Percentiles rank a stretch among this genome's conserved stretches.
phyloP scores from a whole-genome alignment of 2,113 vertebrate genomes.

The Semicossyphus pulcher region DNA sequence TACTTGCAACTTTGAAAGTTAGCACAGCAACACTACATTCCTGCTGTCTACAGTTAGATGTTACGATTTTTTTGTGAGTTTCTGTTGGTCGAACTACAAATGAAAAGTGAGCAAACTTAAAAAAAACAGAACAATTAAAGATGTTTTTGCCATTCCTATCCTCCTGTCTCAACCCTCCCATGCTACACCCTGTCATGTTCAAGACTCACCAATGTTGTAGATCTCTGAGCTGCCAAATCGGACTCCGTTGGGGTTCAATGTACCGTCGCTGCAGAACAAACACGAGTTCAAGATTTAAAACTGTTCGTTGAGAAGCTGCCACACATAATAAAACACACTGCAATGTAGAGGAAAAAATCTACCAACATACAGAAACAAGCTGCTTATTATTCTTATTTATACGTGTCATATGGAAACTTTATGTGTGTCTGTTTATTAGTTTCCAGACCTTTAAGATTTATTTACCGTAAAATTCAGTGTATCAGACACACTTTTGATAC shows the following conservation, averaged over 20 bases:
- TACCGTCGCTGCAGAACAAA: conserved; percentile 89
- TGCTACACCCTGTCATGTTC: not conserved
- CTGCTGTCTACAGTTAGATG: not conserved
- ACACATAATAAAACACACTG: not conserved
- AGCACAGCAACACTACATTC: not conserved
- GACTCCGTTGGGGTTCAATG: conserved; percentile 96
- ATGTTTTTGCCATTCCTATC: no score
- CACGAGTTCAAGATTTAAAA: conserved; percentile 26
- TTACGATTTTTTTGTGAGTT: not conserved
- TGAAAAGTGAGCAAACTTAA: not conserved
- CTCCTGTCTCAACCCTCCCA: no score
- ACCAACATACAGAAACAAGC: not conserved
- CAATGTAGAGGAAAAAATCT: not conserved
- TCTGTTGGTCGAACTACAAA: no score
- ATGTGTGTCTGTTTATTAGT: no score
- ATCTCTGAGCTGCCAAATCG: conserved; percentile 98
- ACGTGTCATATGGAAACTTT: not conserved
- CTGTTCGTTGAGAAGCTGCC: not conserved
- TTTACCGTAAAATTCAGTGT: no score
- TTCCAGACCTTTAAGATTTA: no score
- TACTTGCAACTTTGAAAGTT: not conserved
- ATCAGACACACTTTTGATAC: no score
- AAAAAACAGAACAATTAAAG: no score
- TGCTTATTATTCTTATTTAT: no score
- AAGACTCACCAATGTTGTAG: conserved; percentile 95